Conservation (phyloP, 2,113 vertebrate genomes). For the Romanogobio albipinnatus region DNA sequence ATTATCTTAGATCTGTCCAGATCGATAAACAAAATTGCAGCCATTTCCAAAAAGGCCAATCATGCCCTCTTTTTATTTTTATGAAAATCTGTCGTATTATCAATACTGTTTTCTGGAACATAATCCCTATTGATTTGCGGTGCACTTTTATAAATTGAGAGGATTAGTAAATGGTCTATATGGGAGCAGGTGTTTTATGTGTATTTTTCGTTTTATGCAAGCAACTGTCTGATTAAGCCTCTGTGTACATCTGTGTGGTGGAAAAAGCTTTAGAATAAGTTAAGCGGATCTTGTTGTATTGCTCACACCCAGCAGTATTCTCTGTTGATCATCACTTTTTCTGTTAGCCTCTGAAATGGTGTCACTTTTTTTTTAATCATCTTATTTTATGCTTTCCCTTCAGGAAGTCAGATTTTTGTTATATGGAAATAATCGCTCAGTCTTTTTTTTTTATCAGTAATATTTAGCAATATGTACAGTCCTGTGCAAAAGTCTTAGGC, state of each 20-base stretch:
- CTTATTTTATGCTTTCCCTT: too few relatives aligned
- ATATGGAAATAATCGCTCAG: too few relatives aligned
- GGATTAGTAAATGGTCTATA: slow-evolving; percentile 55
- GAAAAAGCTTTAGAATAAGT: neutral
- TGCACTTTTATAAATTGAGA: slow-evolving; percentile 77
- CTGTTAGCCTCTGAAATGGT: too few relatives aligned
- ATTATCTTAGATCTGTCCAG: slow-evolving; percentile 64
- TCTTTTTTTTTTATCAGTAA: neutral
- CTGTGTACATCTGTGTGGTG: neutral
- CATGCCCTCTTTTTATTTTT: slow-evolving; percentile 67
- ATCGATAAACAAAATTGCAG: slow-evolving; percentile 74
- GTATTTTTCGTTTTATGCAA: neutral
- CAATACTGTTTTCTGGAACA: slow-evolving; percentile 71
- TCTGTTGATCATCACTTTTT: too few relatives aligned
- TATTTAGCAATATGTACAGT: too few relatives aligned
- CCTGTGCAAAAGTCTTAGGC: too few relatives aligned
- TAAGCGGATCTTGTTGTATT: too few relatives aligned
- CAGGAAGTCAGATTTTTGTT: too few relatives aligned
- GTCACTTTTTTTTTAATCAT: too few relatives aligned
- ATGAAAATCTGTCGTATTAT: slow-evolving; percentile 70
- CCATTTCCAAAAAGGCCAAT: slow-evolving; percentile 69
- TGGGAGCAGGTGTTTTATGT: slow-evolving; percentile 9
- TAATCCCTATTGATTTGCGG: slow-evolving; percentile 78
- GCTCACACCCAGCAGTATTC: too few relatives aligned
- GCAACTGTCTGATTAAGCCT: neutral